Base-by-base conservation (phyloP, 2,888 invertebrate species). In the Polymixis lichenea region DNA sequence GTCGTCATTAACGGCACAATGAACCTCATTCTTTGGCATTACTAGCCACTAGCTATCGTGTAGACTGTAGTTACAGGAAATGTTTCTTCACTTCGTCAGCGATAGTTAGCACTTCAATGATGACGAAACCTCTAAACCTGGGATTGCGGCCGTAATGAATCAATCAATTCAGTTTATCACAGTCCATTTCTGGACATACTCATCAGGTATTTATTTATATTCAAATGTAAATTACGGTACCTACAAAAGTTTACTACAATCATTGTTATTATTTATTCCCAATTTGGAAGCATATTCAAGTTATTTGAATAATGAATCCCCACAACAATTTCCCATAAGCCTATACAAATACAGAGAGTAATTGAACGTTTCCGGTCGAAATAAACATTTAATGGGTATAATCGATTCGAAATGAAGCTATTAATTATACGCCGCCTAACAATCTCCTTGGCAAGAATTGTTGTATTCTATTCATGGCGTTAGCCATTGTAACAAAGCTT, bases 401-500 rank as follows among this genome's bases (percentile, higher is more conserved):
- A 84, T 85, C 80, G 83, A 68, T 82, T 67, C 72, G 62, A 68
- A 82, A 80, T 84, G 61, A 75, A 81, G 82, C 82, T 76, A 86
- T 88, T 82, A 88, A 88, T 86, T 84, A 83, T 74, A 84, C 67
- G 70, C 71, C 62, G 74, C 64, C 75, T 75, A 72, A 81, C 81
- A 81, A 83, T 85, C 72, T 77, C 74, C 72, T 73, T 75, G 80
- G 77, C 77, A 68, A 46, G 69, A 66, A 82, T 85, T 80, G 80
- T 87, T 51, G 77, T 80, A 58, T 56, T 74, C 43, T 60, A 75
- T 78, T 80, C 73, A 77, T 74, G 66, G 72, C 56, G 60, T 60
- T 25, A 61, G 68, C 73, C 70, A 77, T 83, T 84, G 81, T 83
- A 79, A 68, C 53, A 66, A 70, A 78, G 60, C 66, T 77, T 75